Percentiles rank a stretch among this genome's conserved stretches.
Evolutionary conservation across 2,113 vertebrate species (phyloP).

Genomic region (Tachysurus vachellii): DNA sequence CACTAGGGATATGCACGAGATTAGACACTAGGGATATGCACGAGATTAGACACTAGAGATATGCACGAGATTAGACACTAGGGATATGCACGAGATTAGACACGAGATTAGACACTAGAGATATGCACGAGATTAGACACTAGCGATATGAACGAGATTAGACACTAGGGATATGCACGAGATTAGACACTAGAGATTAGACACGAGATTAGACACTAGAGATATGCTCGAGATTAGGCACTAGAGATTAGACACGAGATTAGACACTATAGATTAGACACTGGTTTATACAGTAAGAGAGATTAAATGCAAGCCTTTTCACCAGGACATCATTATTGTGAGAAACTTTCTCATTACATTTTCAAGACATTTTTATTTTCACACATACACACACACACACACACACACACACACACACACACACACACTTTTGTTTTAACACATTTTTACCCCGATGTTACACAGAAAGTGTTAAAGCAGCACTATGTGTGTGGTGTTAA

Average conservation of each 20-base stretch:
- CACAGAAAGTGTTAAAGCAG: not conserved
- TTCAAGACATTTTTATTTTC: no score
- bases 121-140: no score
- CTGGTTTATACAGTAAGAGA: not conserved
- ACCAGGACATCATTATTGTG: not conserved
- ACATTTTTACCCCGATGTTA: not conserved
- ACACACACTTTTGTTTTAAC: not conserved
- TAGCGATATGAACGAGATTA: no score
- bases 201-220: not conserved
- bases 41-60: no score
- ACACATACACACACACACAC: not conserved
- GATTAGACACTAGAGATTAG: not conserved
- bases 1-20: no score
- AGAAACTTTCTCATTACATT: not conserved
- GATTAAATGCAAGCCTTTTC: not conserved
- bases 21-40: no score
- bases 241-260: not conserved
- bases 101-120: no score
- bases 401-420: slow-evolving; percentile 8
- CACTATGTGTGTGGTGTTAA: not conserved
- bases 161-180: no score
- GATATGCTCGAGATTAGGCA: no score
- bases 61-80: no score
- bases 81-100: no score
- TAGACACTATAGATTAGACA: no score